Conservation (phyloP, 2,888 invertebrate genomes). For the Parapristionchus giblindavisi region DNA sequence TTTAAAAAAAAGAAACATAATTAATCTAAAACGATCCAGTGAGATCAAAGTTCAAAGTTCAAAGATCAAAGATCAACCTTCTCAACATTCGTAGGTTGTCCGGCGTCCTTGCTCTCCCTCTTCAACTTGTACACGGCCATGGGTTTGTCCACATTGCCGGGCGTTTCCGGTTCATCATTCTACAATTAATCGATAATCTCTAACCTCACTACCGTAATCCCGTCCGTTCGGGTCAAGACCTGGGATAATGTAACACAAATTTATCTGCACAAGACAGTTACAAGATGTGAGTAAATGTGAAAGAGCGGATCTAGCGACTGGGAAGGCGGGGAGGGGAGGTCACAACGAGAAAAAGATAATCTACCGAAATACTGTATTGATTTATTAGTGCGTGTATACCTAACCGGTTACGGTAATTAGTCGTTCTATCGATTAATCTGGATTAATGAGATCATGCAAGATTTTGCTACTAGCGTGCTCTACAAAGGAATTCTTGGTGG, state of each 20-base stretch:
- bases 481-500: slow-evolving; percentile 11
- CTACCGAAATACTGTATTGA: no score
- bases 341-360: no score
- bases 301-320: no score
- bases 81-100: not conserved
- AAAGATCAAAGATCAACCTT: slow-evolving; percentile 13
- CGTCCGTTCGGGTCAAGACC: no score
- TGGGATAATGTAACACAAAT: no score
- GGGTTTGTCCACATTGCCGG: slow-evolving; percentile 29
- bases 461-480: not conserved
- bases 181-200: not conserved
- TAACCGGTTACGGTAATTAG: not conserved
- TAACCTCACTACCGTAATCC: not conserved
- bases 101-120: slow-evolving; percentile 24
- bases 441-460: slow-evolving; percentile 21
- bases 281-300: no score
- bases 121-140: slow-evolving; percentile 47
- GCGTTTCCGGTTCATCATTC: not conserved
- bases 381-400: no score
- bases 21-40: no score
- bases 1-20: no score
- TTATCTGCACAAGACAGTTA: no score
- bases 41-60: not conserved
- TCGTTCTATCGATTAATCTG: slow-evolving; percentile 6
- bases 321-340: no score